phyloP scores from a whole-genome alignment of 2,113 vertebrate species.

The Brachionichthys hirsutus region DNA sequence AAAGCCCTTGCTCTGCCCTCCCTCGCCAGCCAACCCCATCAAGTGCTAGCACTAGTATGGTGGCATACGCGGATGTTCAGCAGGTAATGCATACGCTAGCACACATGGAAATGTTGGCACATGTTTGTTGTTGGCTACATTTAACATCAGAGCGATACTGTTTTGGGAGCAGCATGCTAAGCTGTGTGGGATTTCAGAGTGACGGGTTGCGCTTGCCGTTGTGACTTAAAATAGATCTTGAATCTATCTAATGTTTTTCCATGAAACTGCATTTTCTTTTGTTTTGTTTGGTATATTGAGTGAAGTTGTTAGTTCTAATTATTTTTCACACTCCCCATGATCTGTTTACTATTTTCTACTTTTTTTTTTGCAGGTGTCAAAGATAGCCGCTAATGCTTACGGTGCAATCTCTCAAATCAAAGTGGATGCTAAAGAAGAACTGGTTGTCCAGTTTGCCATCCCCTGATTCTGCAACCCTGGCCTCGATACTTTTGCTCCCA shows the following conservation, averaged over 20 bases:
- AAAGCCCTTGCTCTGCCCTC: conserved; percentile 86
- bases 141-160: background rate
- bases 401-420: conserved; percentile 97
- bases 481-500: conserved; percentile 31
- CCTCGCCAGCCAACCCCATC: conserved; percentile 92
- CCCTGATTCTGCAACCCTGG: conserved; percentile 77
- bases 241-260: background rate
- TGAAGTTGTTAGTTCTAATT: too few relatives aligned
- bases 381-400: conserved; percentile 93
- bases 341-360: background rate
- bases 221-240: conserved; percentile 15
- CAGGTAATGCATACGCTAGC: conserved; percentile 78
- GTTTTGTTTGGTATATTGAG: too few relatives aligned
- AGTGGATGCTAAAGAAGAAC: conserved; percentile 93
- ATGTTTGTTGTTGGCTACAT: background rate
- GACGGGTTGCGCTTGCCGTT: background rate
- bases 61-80: conserved; percentile 89
- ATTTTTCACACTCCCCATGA: background rate
- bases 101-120: background rate
- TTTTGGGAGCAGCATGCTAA: background rate
- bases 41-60: conserved; percentile 91
- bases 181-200: too few relatives aligned
- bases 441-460: conserved; percentile 96
- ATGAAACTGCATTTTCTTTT: background rate
- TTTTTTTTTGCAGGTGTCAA: conserved; percentile 82